Percentiles rank a stretch among this genome's conserved stretches.
phyloP scores from a whole-genome alignment of 2,888 invertebrate species.

The Malthinus seriepunctatus region DNA sequence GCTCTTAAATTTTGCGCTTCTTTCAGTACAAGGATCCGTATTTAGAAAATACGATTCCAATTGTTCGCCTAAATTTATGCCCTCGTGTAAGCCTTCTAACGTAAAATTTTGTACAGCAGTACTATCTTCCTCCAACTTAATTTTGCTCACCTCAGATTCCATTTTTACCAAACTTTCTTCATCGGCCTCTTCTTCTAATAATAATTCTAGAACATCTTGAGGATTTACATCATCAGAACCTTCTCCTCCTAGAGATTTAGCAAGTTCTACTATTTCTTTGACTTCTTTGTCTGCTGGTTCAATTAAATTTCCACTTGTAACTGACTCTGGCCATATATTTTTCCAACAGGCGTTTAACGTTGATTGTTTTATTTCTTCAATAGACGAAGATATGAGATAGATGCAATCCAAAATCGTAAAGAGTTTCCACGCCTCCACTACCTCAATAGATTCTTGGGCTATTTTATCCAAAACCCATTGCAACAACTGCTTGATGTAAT shows the following conservation, averaged over 20 bases:
- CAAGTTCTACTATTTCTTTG: constrained; percentile 8
- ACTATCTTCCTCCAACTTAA: constrained; percentile 2
- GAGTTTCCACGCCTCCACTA: neutral
- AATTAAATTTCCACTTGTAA: neutral
- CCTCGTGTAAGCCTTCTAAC: too few species aligned
- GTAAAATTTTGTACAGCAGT: too few species aligned
- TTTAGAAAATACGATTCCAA: too few species aligned
- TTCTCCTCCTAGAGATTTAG: constrained; percentile 9
- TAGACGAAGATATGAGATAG: neutral
- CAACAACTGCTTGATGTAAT: neutral
- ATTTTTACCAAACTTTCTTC: constrained; percentile 3
- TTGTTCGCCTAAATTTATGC: too few species aligned
- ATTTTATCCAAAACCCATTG: neutral
- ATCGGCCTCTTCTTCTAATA: constrained; percentile 5
- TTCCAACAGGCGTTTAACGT: neutral
- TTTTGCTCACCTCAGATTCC: neutral
- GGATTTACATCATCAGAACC: constrained; percentile 13
- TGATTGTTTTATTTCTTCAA: neutral
- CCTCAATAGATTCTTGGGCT: neutral
- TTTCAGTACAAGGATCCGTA: too few species aligned
- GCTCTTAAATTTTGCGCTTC: too few species aligned
- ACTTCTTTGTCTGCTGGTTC: neutral
- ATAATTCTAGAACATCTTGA: constrained; percentile 12
- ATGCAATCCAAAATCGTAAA: neutral
- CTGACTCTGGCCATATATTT: neutral